These are phyloP conservation scores for Mus pahari DNA, from an alignment of 2,113 vertebrate genomes.

Conservation along the genomic window DNA sequence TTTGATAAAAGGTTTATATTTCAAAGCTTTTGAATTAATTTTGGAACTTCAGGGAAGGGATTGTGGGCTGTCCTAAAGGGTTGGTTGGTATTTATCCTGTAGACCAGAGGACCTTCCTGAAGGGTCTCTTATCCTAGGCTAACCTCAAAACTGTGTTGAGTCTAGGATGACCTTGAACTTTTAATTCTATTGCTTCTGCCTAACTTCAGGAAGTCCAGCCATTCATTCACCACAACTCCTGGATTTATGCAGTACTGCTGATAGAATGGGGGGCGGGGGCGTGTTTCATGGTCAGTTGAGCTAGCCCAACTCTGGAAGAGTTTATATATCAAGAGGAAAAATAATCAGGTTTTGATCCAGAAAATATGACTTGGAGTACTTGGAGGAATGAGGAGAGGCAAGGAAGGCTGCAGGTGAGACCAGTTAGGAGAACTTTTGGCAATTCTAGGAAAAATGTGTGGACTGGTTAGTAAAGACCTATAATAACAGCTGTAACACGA, in stretches of 20 bases:
- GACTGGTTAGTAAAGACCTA: not conserved
- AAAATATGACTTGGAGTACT: not conserved
- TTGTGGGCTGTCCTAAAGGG: constrained; percentile 16
- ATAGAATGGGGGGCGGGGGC: not conserved
- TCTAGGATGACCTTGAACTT: not conserved
- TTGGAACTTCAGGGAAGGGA: not conserved
- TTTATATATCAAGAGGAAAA: constrained; percentile 41
- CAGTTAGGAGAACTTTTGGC: not conserved
- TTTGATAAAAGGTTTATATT: constrained; percentile 5
- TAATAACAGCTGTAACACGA: not conserved
- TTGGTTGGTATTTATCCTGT: constrained; percentile 17
- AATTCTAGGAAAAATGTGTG: constrained; percentile 23
- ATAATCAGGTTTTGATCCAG: constrained; percentile 32
- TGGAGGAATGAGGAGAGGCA: constrained; percentile 9
- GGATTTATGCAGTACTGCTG: not conserved
- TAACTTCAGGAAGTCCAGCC: not conserved
- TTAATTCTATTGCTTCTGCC: not conserved
- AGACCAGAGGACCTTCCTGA: not conserved
- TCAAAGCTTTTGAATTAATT: constrained; percentile 43
- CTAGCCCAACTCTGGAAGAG: not conserved
- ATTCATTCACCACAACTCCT: not conserved
- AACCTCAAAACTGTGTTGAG: not conserved
- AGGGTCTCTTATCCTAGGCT: not conserved
- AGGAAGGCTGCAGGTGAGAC: not conserved
- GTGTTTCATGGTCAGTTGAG: not conserved